Conservation (phyloP, 2,797 vertebrate genomes). For the Toxotes lorentzi region DNA sequence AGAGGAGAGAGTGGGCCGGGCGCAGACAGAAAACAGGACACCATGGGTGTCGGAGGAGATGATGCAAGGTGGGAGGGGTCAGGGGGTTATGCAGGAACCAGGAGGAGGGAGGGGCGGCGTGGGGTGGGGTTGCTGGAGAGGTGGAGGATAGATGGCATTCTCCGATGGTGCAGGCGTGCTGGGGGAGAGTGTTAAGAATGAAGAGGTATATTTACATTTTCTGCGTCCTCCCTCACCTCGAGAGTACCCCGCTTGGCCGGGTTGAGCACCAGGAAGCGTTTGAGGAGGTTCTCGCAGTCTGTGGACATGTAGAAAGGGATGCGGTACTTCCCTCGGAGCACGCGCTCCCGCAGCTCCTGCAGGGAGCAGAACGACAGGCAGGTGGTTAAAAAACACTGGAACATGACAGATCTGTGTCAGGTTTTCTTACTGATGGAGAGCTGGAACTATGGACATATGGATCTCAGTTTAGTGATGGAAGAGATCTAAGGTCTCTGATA, state of each 20-base stretch:
- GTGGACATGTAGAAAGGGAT: slow-evolving; percentile 99
- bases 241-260: slow-evolving; percentile 97
- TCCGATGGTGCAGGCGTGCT: slow-evolving; percentile 59
- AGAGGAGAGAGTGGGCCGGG: slow-evolving; percentile 40
- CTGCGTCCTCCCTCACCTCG: slow-evolving; percentile 89
- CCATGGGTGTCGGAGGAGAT: slow-evolving; percentile 46
- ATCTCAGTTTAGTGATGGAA: too few relatives aligned
- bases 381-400: not conserved
- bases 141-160: slow-evolving; percentile 60
- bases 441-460: not conserved
- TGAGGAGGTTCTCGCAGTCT: slow-evolving; percentile 99
- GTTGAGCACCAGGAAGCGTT: slow-evolving; percentile 98
- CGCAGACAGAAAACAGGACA: slow-evolving; percentile 41
- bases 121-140: slow-evolving; percentile 10
- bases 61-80: slow-evolving; percentile 20
- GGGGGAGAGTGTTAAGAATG: slow-evolving; percentile 33
- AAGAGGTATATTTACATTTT: slow-evolving; percentile 79
- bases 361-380: slow-evolving; percentile 15
- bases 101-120: not conserved
- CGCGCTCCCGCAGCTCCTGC: slow-evolving; percentile 96
- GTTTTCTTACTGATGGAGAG: too few relatives aligned
- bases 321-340: slow-evolving; percentile 97
- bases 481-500: too few relatives aligned
- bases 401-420: not conserved
- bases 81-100: slow-evolving; percentile 15